Evolutionary conservation across 1,140 invertebrate species (phyloP).

Genomic region (Brachionus calyciflorus): DNA sequence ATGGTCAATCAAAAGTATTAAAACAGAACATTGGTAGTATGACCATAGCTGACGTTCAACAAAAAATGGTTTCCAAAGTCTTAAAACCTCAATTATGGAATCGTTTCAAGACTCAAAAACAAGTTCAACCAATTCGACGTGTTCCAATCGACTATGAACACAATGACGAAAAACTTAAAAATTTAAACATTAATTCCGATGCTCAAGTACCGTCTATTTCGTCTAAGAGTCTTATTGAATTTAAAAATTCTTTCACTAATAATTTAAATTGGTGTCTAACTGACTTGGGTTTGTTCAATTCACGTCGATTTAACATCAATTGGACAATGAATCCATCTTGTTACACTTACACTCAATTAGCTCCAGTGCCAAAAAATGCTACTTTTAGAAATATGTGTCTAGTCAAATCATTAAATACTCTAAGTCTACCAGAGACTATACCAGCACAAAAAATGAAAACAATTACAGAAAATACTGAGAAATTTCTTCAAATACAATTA

Average conservation of each 20-base stretch:
- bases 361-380: background rate
- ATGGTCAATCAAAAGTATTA: background rate
- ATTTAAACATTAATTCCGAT: background rate
- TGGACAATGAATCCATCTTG: slow-evolving; percentile 8
- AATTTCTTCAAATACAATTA: slow-evolving; percentile 11
- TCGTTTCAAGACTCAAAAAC: background rate
- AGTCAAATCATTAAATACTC: background rate
- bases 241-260: background rate
- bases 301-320: background rate
- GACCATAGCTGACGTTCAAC: background rate
- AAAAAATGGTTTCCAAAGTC: slow-evolving; percentile 9
- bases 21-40: background rate
- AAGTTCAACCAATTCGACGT: background rate
- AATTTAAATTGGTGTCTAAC: slow-evolving; percentile 5
- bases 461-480: slow-evolving; percentile 8
- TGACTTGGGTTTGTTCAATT: slow-evolving; percentile 17
- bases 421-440: background rate
- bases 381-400: slow-evolving; percentile 13
- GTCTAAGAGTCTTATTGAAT: slow-evolving; percentile 1
- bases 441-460: slow-evolving; percentile 1
- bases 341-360: slow-evolving; percentile 13
- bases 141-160: background rate
- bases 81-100: slow-evolving; percentile 26
- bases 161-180: background rate
- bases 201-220: background rate